Evolutionary conservation across 2,888 invertebrate genomes (phyloP), one percentile per base, ranked within the genome.

Genomic region (Macropis europaea): DNA sequence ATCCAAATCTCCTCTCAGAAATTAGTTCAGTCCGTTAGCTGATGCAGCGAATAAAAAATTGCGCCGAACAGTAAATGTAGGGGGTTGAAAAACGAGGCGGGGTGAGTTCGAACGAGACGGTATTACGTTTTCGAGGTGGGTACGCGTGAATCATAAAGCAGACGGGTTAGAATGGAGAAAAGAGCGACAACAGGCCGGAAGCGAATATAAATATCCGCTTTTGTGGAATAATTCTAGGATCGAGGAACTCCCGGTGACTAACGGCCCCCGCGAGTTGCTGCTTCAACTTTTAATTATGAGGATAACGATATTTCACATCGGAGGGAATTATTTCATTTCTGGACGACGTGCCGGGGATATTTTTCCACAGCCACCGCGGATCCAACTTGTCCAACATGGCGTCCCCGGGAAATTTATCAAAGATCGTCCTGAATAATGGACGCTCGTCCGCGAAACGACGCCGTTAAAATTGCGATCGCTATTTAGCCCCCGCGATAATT

Each of bases 271-370:
- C 38, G 36, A 28, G 22, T 34, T 34, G 40, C 63, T 11, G 30
- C 26, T 47, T 42, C 38, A 32, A 56, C 60, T 75, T 71, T 72
- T 76, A 77, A 76, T 76, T 72, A 72, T 42, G 43, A 59, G 60
- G 42, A 56, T 66, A 48, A 50, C 54, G 47, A 56, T 56, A 42
- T 72, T 38, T 67, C 52, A 50, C 56, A 17, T 56, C 59, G 43
- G 17, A 30, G 53, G 15, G 24, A 64, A 54, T 70, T 53, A 75
- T 70, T 50, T 76, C 66, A 50, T 50, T 64, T 54, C 26, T n/a
- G 42, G 52, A 60, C 22, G 38, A 17, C 30, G 22, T 24, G 28
- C 43, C 57, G 13, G 22, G 15, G 53, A 59, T 59, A 42, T 36
- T 59, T 52, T 52, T 38, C 52, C 24, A 6, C 7, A 40, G 7